Conservation (phyloP, 2,113 vertebrate genomes). For the Halichoeres trimaculatus region DNA sequence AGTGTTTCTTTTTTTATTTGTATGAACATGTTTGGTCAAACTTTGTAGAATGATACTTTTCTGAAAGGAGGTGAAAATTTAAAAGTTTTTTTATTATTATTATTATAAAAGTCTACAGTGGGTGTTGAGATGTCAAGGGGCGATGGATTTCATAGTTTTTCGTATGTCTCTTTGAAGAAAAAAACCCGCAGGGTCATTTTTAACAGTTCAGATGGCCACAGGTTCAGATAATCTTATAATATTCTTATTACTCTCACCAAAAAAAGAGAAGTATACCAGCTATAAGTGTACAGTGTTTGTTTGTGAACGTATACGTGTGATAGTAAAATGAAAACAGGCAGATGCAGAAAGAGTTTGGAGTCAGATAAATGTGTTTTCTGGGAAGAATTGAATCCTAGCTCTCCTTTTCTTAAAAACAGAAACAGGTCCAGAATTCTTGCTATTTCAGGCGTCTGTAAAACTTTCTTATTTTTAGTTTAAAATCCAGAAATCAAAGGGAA, state of each 20-base stretch:
- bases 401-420: not conserved
- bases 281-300: conserved; percentile 33
- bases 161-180: conserved; percentile 52
- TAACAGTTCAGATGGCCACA: conserved; percentile 21
- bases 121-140: conserved; percentile 5
- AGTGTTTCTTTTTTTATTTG: conserved; percentile 47
- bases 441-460: conserved; percentile 3
- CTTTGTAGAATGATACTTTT: conserved; percentile 29
- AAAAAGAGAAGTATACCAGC: conserved; percentile 48
- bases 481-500: not conserved
- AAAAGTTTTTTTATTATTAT: not conserved
- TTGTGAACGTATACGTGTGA: conserved; percentile 12
- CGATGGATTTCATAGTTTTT: conserved; percentile 46
- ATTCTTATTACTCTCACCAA: conserved; percentile 22
- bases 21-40: conserved; percentile 25
- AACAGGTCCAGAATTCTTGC: conserved; percentile 1
- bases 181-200: conserved; percentile 56
- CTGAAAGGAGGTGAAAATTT: conserved; percentile 37
- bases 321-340: not conserved
- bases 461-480: not conserved
- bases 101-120: not conserved
- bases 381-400: conserved; percentile 7
- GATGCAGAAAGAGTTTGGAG: not conserved
- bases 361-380: not conserved
- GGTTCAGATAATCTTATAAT: conserved; percentile 16